These are phyloP conservation scores for Dendrolimus kikuchii DNA, from an alignment of 1,140 invertebrate genomes.

Conservation along the genomic window DNA sequence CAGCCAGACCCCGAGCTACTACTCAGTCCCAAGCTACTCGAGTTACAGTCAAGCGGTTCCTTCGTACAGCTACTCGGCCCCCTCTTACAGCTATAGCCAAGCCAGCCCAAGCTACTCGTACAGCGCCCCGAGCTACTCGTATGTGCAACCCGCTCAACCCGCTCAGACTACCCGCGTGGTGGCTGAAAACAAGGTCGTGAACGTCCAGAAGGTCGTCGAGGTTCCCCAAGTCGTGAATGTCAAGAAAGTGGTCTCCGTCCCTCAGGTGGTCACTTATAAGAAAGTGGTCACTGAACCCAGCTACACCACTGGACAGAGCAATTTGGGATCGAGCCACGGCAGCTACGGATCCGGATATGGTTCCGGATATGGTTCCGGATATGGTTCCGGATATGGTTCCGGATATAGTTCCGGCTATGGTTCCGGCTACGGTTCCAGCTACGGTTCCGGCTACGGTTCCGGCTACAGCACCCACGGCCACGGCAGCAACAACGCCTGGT, in stretches of 20 bases:
- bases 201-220: slow-evolving; percentile 28
- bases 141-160: not conserved
- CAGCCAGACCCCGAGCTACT: no score
- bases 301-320: slow-evolving; percentile 12
- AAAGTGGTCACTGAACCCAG: slow-evolving; percentile 31
- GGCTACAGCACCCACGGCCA: no score
- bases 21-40: no score
- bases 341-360: slow-evolving; percentile 6
- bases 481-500: slow-evolving; percentile 2
- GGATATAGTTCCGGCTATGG: slow-evolving; percentile 12
- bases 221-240: slow-evolving; percentile 38
- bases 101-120: no score
- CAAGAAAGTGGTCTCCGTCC: slow-evolving; percentile 35
- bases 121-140: no score
- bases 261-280: slow-evolving; percentile 41
- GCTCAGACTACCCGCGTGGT: slow-evolving; percentile 19
- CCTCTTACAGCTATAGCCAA: no score
- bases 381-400: slow-evolving; percentile 4
- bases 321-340: slow-evolving; percentile 9
- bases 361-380: slow-evolving; percentile 2
- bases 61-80: no score
- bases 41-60: no score
- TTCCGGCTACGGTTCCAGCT: slow-evolving; percentile 7
- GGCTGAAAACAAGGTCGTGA: slow-evolving; percentile 34
- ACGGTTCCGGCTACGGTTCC: slow-evolving; percentile 1